These are phyloP conservation scores for Prostheceraeus crozeri DNA, from an alignment of 2,888 invertebrate genomes.

Conservation along the genomic window DNA sequence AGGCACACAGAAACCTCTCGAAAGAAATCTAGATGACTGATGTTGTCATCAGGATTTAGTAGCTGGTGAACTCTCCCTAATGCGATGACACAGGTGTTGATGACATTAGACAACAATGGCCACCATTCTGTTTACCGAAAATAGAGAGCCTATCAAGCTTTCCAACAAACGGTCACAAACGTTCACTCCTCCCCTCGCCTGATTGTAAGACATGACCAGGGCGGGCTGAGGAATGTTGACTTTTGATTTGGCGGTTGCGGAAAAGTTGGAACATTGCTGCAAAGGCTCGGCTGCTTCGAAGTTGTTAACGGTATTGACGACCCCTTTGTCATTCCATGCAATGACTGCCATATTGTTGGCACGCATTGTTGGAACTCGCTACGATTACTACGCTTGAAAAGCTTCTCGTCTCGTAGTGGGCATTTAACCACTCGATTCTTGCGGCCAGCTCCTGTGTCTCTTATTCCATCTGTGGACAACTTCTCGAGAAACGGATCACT, in stretches of 20 bases:
- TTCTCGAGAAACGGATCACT: slow-evolving; percentile 6
- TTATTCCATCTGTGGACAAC: neutral
- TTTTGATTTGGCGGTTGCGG: neutral
- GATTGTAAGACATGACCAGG: slow-evolving; percentile 1
- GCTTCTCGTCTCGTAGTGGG: slow-evolving; percentile 1
- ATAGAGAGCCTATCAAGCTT: neutral
- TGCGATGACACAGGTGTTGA: neutral
- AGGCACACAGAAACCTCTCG: no score
- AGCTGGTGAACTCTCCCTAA: neutral
- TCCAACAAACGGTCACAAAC: neutral
- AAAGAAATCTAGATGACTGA: slow-evolving; percentile 6
- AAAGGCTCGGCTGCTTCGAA: slow-evolving; percentile 11
- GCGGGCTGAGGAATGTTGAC: slow-evolving; percentile 8
- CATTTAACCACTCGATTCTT: neutral
- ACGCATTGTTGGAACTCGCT: slow-evolving; percentile 23
- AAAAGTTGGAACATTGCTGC: neutral
- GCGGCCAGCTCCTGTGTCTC: neutral
- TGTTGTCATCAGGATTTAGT: neutral
- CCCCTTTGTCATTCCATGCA: slow-evolving; percentile 23
- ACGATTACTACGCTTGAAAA: slow-evolving; percentile 4
- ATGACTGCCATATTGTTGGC: slow-evolving; percentile 26
- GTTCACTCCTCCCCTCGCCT: neutral
- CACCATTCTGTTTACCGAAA: slow-evolving; percentile 4
- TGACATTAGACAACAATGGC: slow-evolving; percentile 1
- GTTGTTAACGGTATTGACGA: slow-evolving; percentile 10